Evolutionary conservation across 92 coral and sea anemone genomes (phyloP).

Genomic region (Anthopleura xanthogrammica): DNA sequence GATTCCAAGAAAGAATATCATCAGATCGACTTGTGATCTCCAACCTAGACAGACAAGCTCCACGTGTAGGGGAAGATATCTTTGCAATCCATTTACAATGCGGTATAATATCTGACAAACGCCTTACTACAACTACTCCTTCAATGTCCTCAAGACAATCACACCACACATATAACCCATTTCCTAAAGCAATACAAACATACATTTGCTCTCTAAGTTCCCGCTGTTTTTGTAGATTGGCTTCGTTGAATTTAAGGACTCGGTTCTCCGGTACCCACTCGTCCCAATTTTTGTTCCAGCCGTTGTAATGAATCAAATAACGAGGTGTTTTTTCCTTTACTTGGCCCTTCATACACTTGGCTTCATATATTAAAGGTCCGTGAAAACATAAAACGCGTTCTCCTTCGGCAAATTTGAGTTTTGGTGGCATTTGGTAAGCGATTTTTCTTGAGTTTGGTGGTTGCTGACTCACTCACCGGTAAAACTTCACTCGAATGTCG

Average conservation of each 20-base stretch:
- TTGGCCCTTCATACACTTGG: constrained; percentile 95
- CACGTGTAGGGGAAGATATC: background rate
- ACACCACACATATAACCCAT: background rate
- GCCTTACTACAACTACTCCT: background rate
- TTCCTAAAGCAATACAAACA: background rate
- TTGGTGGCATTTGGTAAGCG: constrained; percentile 75
- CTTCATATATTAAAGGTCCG: constrained; percentile 96
- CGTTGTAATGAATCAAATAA: constrained; percentile 95
- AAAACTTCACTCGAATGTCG: constrained; percentile 33
- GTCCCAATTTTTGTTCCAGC: constrained; percentile 99
- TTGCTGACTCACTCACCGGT: constrained; percentile 65
- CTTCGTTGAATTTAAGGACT: constrained; percentile 91
- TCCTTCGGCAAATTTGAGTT: constrained; percentile 94
- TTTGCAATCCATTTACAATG: background rate
- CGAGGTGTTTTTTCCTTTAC: constrained; percentile 91
- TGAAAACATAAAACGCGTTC: constrained; percentile 98
- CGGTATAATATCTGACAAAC: background rate
- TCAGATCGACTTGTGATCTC: background rate
- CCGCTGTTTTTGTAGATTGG: constrained; percentile 86
- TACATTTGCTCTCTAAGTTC: constrained; percentile 88
- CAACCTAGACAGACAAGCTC: background rate
- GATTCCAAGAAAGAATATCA: background rate
- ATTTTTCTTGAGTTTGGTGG: background rate
- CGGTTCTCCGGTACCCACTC: constrained; percentile 99
- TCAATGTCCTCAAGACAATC: background rate